Conservation (phyloP, 2,113 vertebrate genomes). For the Chiloscyllium plagiosum region DNA sequence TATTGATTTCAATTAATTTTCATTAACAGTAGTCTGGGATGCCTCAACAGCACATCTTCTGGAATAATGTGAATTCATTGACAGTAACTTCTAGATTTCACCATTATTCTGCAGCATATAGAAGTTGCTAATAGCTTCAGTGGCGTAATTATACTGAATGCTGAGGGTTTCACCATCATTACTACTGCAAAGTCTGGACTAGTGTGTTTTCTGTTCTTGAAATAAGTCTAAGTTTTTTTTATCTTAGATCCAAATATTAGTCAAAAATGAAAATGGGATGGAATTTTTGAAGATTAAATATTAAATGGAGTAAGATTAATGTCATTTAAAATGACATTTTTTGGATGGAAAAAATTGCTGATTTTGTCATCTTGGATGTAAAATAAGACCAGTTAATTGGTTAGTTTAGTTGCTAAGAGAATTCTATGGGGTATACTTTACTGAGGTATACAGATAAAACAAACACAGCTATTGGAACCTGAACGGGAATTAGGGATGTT, state of each 20-base stretch:
- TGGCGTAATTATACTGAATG: background rate
- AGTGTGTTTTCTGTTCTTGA: background rate
- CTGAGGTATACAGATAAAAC: background rate
- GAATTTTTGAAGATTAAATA: background rate
- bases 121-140: background rate
- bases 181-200: too few species aligned
- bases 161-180: background rate
- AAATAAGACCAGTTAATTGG: background rate
- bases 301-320: background rate
- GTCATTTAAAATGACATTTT: background rate
- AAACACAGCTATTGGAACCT: background rate
- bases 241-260: background rate
- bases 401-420: background rate
- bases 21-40: background rate
- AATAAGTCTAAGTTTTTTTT: background rate
- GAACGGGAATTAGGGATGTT: constrained; percentile 1
- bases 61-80: background rate
- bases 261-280: background rate
- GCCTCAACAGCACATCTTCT: background rate
- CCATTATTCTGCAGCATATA: background rate
- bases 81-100: background rate
- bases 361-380: background rate
- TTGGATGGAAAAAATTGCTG: background rate
- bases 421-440: background rate
- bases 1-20: background rate